Conservation (phyloP, 2,888 invertebrate genomes). For the Rapana venosa region DNA sequence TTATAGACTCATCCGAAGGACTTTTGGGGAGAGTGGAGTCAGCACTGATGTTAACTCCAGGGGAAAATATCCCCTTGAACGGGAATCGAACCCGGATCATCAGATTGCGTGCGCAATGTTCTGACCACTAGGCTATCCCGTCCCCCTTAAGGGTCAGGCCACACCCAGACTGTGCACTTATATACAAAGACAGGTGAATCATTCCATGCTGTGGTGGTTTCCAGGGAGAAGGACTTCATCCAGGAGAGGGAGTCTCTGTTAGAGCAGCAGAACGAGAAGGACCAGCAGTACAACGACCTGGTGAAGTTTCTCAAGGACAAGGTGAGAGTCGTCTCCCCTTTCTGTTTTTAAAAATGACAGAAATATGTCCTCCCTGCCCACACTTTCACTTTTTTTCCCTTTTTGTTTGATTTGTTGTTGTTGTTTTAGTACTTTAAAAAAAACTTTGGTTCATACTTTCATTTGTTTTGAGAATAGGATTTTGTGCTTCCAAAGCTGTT, state of each 20-base stretch:
- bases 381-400: neutral
- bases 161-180: neutral
- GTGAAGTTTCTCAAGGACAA: slow-evolving; percentile 84
- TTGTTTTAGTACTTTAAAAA: no score
- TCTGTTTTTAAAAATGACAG: neutral
- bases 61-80: no score
- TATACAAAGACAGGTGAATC: neutral
- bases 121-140: no score
- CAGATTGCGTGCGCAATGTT: no score
- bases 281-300: slow-evolving; percentile 79
- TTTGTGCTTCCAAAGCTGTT: no score
- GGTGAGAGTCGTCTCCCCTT: slow-evolving; percentile 55
- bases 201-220: neutral
- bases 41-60: no score
- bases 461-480: no score
- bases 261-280: slow-evolving; percentile 83
- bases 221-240: slow-evolving; percentile 88
- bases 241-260: slow-evolving; percentile 96
- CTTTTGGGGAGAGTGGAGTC: no score
- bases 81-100: no score
- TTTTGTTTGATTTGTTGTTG: no score
- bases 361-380: neutral
- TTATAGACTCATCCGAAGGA: no score
- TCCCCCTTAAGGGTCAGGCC: neutral
- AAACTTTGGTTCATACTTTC: no score